Percentiles rank a stretch among this genome's conserved stretches.
These are phyloP conservation scores for Apostichopus japonicus DNA, from an alignment of 35 echinoderm and acorn worm genomes.

Conservation along the genomic window DNA sequence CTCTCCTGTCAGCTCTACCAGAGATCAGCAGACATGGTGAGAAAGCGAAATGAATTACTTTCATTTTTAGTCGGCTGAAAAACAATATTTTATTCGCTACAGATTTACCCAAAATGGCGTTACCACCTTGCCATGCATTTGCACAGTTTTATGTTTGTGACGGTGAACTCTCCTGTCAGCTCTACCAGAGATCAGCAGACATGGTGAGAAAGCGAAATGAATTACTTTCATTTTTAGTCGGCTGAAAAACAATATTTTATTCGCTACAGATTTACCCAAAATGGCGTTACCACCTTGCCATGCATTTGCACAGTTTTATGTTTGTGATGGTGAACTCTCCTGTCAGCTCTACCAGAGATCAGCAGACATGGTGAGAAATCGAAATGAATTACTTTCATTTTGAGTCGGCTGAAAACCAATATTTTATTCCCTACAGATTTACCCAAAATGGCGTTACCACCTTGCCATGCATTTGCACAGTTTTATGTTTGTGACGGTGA, in stretches of 20 bases:
- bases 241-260: too few species aligned
- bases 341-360: constrained; percentile 98
- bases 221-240: too few species aligned
- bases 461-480: constrained; percentile 97
- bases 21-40: constrained; percentile 95
- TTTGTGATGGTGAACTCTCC: constrained; percentile 82
- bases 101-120: constrained; percentile 97
- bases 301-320: constrained; percentile 98
- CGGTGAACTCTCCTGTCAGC: constrained; percentile 87
- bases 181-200: constrained; percentile 95
- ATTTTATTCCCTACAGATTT: constrained; percentile 71
- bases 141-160: constrained; percentile 95
- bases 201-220: constrained; percentile 62
- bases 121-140: constrained; percentile 98
- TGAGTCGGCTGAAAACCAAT: too few species aligned
- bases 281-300: constrained; percentile 98
- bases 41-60: not conserved
- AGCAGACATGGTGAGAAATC: constrained; percentile 83
- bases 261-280: constrained; percentile 82
- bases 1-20: constrained; percentile 97
- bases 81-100: constrained; percentile 7
- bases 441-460: constrained; percentile 94
- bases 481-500: constrained; percentile 93
- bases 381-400: too few species aligned
- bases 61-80: too few species aligned